These are phyloP conservation scores for Bathynomus jamesi DNA, from an alignment of 1,140 invertebrate species.

Conservation along the genomic window DNA sequence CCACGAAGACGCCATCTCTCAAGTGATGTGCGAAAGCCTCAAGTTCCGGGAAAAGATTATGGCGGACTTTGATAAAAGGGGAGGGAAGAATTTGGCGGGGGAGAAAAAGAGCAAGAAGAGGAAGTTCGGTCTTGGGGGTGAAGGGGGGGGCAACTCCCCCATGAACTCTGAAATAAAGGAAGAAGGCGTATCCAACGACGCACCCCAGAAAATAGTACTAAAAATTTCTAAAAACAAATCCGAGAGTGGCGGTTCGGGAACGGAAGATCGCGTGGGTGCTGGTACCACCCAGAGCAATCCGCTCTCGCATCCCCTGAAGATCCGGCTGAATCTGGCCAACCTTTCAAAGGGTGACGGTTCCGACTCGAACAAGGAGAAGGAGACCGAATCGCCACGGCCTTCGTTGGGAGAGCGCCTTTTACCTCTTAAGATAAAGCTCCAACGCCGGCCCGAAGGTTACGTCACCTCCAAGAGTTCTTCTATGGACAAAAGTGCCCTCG, in stretches of 20 bases:
- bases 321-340: slow-evolving; percentile 11
- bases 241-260: neutral
- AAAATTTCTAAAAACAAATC: slow-evolving; percentile 4
- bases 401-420: too few relatives aligned
- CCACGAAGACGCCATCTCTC: slow-evolving; percentile 47
- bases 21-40: slow-evolving; percentile 75
- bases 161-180: slow-evolving; percentile 16
- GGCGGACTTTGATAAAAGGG: slow-evolving; percentile 57
- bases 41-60: slow-evolving; percentile 73
- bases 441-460: slow-evolving; percentile 28
- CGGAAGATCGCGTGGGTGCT: neutral
- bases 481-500: slow-evolving; percentile 13
- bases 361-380: neutral
- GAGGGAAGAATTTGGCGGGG: slow-evolving; percentile 52
- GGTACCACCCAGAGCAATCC: neutral
- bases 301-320: slow-evolving; percentile 10
- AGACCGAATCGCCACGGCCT: neutral
- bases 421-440: slow-evolving; percentile 32
- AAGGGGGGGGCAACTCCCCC: neutral
- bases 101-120: slow-evolving; percentile 39
- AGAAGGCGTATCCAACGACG: slow-evolving; percentile 3
- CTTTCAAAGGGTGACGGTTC: slow-evolving; percentile 2
- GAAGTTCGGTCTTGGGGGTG: slow-evolving; percentile 40
- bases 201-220: slow-evolving; percentile 16
- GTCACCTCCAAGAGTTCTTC: slow-evolving; percentile 26